Evolutionary conservation across 30 jellyfish, hydroid and myxozoan genomes (phyloP), one percentile per base, ranked within the genome.

Genomic region (Aurelia sp.): DNA sequence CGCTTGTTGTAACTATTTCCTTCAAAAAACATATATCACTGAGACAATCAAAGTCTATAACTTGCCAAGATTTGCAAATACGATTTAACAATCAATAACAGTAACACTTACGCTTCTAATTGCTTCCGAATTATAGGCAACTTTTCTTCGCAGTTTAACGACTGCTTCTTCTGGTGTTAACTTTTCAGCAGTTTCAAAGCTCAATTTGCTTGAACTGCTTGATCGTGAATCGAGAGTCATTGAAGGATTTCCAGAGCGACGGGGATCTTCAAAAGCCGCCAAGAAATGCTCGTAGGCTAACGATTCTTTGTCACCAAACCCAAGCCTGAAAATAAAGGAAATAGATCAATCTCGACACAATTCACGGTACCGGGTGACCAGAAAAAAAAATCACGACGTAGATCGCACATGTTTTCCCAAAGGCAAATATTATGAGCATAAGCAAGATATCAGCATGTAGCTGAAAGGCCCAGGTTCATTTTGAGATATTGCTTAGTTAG

Each of bases 221-320:
- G 85, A 37, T 33, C 73, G 88, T 21, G 88, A 85, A 47, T 72
- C 94, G 17, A 73, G 66, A 12, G 88, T 30, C n/a, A 66, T 11
- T 30, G 31, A 62, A 27, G 79, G 62, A 48, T 73, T 85, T 11
- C 82, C 66, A 8, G 94, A 73, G 48, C 41, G 68, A 10, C 94
- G 84, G 3, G 88, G 94, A 48, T 85, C 88, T 41, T 85, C 88
- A 50, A 85, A 85, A 17, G 94, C 94, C n/a, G 87, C 64, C 4
- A 85, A 64, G 33, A 85, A 85, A 35, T 74, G 80, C 65, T 19
- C 80, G 57, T 85, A 85, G 52, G 88, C 52, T 70, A 85, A 35
- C 30, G 76, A 65, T 11, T 73, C 86, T 23, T 85, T 74, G 94
- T 62, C 65, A 13, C 76, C 88, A 64, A 85, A 85, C 0, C 94